A percentile compares a stretch with the other conserved stretches of the same genome.
Conservation (phyloP, 2,797 vertebrate species). For the Micrastur ruficollis region DNA sequence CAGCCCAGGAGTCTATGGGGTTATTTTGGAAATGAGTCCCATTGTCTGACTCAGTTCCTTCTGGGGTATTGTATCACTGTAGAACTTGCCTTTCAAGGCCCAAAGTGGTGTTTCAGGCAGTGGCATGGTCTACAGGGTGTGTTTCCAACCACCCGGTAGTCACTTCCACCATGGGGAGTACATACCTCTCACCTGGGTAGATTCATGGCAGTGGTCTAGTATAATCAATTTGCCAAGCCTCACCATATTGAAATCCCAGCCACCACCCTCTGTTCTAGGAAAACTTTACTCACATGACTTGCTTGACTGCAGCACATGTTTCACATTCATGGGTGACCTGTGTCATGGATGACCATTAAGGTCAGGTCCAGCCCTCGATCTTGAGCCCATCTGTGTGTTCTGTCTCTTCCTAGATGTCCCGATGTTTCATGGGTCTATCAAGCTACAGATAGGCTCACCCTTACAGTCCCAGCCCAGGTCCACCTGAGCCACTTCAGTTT, state of each 20-base stretch:
- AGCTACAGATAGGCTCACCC: background rate
- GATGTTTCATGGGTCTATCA: background rate
- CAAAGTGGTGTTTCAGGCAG: background rate
- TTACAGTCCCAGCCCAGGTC: background rate
- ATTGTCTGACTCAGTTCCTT: background rate
- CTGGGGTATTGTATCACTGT: background rate
- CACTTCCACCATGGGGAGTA: background rate
- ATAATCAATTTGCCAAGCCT: background rate
- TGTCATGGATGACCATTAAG: background rate
- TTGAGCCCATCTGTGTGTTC: background rate
- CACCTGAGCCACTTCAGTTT: background rate
- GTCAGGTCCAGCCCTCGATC: background rate
- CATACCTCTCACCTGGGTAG: background rate
- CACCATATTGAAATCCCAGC: background rate
- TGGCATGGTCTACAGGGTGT: background rate
- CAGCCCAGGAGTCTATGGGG: background rate
- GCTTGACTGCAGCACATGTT: background rate
- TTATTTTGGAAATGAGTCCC: background rate
- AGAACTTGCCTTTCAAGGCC: background rate
- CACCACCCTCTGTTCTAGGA: background rate
- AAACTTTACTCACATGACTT: background rate
- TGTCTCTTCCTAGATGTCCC: background rate
- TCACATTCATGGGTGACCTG: background rate
- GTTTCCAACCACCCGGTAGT: background rate
- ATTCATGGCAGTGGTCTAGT: background rate